These are phyloP conservation scores for Oncorhynchus masou DNA, from an alignment of 2,113 vertebrate genomes.

Conservation along the genomic window DNA sequence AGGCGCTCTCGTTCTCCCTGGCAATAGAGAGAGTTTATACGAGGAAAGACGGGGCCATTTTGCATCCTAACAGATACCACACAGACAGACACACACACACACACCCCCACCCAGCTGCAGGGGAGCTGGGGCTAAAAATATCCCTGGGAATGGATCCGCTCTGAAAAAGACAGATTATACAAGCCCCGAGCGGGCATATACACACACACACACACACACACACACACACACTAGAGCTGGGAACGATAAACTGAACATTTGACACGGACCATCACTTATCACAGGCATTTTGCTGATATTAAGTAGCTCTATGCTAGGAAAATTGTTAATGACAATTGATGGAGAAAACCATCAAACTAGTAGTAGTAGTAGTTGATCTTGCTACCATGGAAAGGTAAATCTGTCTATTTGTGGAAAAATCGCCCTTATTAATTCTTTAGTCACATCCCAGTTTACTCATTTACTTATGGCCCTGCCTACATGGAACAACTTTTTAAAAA, in stretches of 20 bases:
- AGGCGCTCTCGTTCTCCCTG: not conserved
- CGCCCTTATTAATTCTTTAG: no score
- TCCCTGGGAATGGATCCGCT: constrained; percentile 50
- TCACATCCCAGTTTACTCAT: no score
- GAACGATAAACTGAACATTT: no score
- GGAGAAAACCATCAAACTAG: no score
- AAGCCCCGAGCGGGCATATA: constrained; percentile 52
- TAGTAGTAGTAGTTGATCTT: no score
- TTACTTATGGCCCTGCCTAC: no score
- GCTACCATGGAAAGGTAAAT: no score
- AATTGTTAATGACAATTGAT: no score
- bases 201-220: not conserved
- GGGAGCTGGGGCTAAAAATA: constrained; percentile 52
- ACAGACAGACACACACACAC: constrained; percentile 45
- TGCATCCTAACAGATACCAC: constrained; percentile 47
- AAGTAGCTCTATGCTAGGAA: no score
- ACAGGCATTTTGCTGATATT: not conserved
- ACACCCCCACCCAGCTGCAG: constrained; percentile 46
- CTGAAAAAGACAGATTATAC: constrained; percentile 52
- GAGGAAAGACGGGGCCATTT: constrained; percentile 30
- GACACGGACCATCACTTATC: not conserved
- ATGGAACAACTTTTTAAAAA: no score
- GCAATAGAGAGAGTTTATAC: constrained; percentile 21
- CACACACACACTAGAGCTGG: not conserved
- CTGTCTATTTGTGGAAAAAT: no score